A percentile compares a stretch with the other conserved stretches of the same genome.
Conservation (phyloP, 2,797 vertebrate genomes). For the Microctenopoma steveboyesi region DNA sequence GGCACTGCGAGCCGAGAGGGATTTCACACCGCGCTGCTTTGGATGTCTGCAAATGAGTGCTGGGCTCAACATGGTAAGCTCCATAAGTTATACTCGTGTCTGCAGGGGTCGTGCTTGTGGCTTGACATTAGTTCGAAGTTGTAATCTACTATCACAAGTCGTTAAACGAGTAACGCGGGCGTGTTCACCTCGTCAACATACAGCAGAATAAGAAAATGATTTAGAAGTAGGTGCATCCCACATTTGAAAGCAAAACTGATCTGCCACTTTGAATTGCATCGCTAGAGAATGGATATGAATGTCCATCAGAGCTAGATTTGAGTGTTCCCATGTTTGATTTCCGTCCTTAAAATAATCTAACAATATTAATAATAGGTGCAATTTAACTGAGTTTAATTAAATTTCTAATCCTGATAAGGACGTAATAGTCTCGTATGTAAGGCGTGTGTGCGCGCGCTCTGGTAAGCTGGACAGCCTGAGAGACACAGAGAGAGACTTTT, state of each 20-base stretch:
- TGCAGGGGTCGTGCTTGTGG: conserved; percentile 1
- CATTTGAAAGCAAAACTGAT: background rate
- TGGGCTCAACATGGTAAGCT: conserved; percentile 53
- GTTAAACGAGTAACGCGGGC: background rate
- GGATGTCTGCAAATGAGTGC: conserved; percentile 33
- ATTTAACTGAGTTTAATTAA: conserved; percentile 24
- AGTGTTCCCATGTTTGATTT: background rate
- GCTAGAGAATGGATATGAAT: background rate
- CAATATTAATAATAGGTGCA: conserved; percentile 13
- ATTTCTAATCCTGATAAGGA: background rate
- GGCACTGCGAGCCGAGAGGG: conserved; percentile 29
- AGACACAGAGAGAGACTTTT: conserved; percentile 7
- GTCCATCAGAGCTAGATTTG: background rate
- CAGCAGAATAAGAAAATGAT: background rate
- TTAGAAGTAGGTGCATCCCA: background rate
- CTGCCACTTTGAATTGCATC: background rate
- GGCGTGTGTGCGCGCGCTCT: background rate
- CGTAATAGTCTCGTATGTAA: background rate
- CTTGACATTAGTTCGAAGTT: conserved; percentile 38
- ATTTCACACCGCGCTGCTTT: conserved; percentile 10
- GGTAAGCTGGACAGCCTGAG: conserved; percentile 12
- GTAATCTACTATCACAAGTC: background rate
- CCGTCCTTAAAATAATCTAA: background rate
- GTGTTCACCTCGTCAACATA: background rate
- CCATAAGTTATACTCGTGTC: conserved; percentile 45